Conservation (phyloP, 30 jellyfish, hydroid and myxozoan species). For the Pseudorhiza aurosa region DNA sequence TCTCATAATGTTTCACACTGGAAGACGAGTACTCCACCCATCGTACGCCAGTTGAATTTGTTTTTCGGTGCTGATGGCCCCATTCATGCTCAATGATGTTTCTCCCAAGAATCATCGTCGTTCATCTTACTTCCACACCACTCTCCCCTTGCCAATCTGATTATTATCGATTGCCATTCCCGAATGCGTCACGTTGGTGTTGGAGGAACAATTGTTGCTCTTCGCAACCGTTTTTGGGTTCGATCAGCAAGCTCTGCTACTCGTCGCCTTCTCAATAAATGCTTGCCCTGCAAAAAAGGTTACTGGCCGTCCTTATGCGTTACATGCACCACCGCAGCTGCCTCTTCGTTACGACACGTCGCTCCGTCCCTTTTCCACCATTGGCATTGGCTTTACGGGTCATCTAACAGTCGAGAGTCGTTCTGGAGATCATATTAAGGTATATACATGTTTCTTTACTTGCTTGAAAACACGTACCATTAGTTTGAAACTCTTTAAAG, state of each 20-base stretch:
- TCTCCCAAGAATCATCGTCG: conserved; percentile 16
- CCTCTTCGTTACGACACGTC: conserved; percentile 23
- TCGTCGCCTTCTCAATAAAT: conserved; percentile 26
- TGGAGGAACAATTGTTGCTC: conserved; percentile 45
- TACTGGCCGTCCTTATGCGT: conserved; percentile 16
- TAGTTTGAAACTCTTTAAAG: conserved; percentile 22
- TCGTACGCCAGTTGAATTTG: conserved; percentile 23
- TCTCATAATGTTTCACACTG: neutral
- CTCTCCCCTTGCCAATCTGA: conserved; percentile 14
- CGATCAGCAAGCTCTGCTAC: conserved; percentile 37
- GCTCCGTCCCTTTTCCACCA: conserved; percentile 6
- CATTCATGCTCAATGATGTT: conserved; percentile 38
- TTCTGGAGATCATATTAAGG: neutral
- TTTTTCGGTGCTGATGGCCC: conserved; percentile 6
- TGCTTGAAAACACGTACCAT: conserved; percentile 38
- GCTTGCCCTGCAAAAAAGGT: conserved; percentile 24
- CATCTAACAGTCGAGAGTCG: conserved; percentile 5
- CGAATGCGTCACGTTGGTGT: conserved; percentile 26
- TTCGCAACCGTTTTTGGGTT: conserved; percentile 42
- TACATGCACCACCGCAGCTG: conserved; percentile 12
- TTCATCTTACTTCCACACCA: conserved; percentile 16
- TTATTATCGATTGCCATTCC: conserved; percentile 13
- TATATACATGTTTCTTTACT: conserved; percentile 21
- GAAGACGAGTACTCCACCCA: conserved; percentile 37
- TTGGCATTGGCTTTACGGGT: conserved; percentile 40